Conservation (phyloP, 2,113 vertebrate genomes). For the Mohoua ochrocephala region DNA sequence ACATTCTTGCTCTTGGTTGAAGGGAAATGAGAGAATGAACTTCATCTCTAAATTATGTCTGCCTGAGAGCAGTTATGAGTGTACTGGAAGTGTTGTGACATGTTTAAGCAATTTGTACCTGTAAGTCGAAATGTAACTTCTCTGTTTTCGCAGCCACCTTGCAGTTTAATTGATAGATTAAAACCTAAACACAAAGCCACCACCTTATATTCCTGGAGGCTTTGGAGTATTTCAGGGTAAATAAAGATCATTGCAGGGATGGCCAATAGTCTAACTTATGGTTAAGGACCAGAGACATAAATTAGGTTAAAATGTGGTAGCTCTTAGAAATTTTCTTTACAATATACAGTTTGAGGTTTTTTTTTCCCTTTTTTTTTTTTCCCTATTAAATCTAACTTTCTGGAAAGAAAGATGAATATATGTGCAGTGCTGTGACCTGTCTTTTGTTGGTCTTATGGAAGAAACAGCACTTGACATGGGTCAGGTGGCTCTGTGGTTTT, state of each 20-base stretch:
- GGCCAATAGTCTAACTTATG: not conserved
- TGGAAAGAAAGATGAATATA: not conserved
- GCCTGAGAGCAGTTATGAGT: not conserved
- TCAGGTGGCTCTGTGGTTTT: not conserved
- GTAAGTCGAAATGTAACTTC: not conserved
- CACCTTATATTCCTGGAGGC: not conserved
- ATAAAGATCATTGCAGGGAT: not conserved
- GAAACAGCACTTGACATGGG: not conserved
- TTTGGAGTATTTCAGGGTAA: not conserved
- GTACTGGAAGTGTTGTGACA: not conserved
- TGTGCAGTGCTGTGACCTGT: not conserved
- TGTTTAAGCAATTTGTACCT: not conserved
- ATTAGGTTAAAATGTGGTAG: not conserved
- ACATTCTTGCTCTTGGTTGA: not conserved
- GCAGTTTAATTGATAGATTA: not conserved
- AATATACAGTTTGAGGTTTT: not conserved
- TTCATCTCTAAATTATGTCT: not conserved
- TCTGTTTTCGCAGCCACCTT: not conserved
- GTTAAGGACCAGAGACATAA: not conserved
- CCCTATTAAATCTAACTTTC: not conserved
- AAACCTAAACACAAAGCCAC: not conserved
- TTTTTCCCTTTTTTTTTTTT: rapidly evolving
- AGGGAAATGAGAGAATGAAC: not conserved
- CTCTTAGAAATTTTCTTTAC: not conserved
- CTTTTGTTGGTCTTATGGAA: not conserved